Base-by-base conservation (phyloP, 2,888 invertebrate species). In the Tetheella fluctuosa region DNA sequence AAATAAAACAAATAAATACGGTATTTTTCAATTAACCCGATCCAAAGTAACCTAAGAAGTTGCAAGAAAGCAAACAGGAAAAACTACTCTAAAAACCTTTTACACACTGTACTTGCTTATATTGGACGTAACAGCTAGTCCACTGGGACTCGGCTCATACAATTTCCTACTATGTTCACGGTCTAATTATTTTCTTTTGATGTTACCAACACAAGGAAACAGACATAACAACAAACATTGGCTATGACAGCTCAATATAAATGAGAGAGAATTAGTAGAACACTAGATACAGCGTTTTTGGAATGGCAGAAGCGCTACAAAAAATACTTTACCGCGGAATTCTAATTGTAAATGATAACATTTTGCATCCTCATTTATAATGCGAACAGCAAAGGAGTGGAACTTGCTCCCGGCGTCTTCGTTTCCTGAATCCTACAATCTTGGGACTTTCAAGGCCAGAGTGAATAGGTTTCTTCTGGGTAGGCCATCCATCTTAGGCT, bases 101-200 rank as follows among this genome's bases (percentile, higher is more conserved):
- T 48, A 48, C 8, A 48, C 2, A 8, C 17, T 42, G 17, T 10
- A 42, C n/a, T n/a, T 5, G 17, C 17, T 48, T 2, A 48, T 15
- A 20, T 20, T 7, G 39, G 13, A 39, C 15, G 39, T n/a, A 12
- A 39, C 15, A n/a, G 6, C 39, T 8, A n/a, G 48, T 7, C 48
- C n/a, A 20, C 2, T 20, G 48, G 48, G 20, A 20, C 48, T 2
- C 17, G 4, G 42, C 8, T 20, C 17, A 10, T 20, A 48, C 34
- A 34, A 34, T 48, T n/a, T 48, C n/a, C 20, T n/a, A 20, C 20
- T 20, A 20, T 48, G 6, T 48, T 48, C 48, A 48, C 48, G 48
- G 48, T 48, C 48, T 48, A 48, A 48, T 48, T 48, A 48, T 20
- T 48, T 48, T 48, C 48, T 10, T 42, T 48, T 48, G n/a, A 48